Conservation (phyloP, 2,888 invertebrate genomes). For the Pseudanteris insignis region DNA sequence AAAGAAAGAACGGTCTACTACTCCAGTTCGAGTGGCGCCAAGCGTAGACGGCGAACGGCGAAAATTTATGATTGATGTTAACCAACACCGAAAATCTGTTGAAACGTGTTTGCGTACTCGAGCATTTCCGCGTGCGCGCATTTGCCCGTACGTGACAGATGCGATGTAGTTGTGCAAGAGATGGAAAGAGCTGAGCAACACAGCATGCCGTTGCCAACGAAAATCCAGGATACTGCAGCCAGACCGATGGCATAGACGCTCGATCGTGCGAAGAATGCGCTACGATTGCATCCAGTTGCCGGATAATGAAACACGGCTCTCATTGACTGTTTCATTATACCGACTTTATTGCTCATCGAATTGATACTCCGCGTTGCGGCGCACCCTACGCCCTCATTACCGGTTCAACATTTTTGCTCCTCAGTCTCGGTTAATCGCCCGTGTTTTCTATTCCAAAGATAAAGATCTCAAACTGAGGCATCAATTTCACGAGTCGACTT, state of each 20-base stretch:
- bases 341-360: no score
- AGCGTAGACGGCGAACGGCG: slow-evolving; percentile 41
- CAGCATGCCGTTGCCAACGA: slow-evolving; percentile 21
- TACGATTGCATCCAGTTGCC: slow-evolving; percentile 6
- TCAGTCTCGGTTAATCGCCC: no score
- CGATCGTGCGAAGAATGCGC: slow-evolving; percentile 29
- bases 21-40: slow-evolving; percentile 44
- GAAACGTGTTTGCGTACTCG: slow-evolving; percentile 21
- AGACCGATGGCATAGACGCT: slow-evolving; percentile 24
- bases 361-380: no score
- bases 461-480: no score
- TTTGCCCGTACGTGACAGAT: slow-evolving; percentile 23
- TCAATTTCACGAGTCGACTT: no score
- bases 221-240: slow-evolving; percentile 13
- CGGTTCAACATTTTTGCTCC: no score
- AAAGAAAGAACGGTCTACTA: slow-evolving; percentile 41
- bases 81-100: slow-evolving; percentile 37
- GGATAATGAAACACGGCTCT: neutral
- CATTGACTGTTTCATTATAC: no score
- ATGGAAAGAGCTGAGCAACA: slow-evolving; percentile 28
- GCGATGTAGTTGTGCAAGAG: slow-evolving; percentile 19
- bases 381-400: no score
- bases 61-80: slow-evolving; percentile 45
- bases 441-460: no score
- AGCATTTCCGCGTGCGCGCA: slow-evolving; percentile 7